These are phyloP conservation scores for Talpa occidentalis DNA, from an alignment of 2,113 vertebrate species.

Conservation along the genomic window DNA sequence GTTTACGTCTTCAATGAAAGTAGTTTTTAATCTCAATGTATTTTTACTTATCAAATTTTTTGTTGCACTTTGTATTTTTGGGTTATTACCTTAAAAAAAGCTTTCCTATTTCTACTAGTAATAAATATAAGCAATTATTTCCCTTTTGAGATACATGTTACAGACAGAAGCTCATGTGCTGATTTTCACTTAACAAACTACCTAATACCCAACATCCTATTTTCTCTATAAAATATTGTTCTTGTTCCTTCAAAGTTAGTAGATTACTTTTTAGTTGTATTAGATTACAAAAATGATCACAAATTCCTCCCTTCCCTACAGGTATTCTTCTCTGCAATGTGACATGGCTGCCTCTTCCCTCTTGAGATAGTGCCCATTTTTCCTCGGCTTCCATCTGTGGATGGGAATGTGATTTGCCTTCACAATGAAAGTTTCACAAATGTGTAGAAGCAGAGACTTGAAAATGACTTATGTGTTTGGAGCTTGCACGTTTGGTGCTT, in stretches of 20 bases:
- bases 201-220: background rate
- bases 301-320: background rate
- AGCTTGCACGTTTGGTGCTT: background rate
- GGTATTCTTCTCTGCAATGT: background rate
- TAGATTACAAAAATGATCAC: background rate
- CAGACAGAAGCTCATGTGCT: background rate
- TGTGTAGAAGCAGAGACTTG: background rate
- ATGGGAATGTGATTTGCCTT: background rate
- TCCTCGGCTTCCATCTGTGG: background rate
- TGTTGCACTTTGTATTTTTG: background rate
- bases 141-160: background rate
- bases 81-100: background rate
- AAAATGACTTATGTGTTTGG: background rate
- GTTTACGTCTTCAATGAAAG: constrained; percentile 15
- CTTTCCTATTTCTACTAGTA: background rate
- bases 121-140: background rate
- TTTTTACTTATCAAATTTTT: background rate
- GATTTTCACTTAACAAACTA: background rate
- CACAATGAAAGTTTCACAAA: background rate
- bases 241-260: background rate
- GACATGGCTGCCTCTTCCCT: background rate
- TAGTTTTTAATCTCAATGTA: background rate
- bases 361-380: background rate
- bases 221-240: background rate
- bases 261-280: background rate